Evolutionary conservation across 2,113 vertebrate genomes (phyloP), one percentile per base, ranked within the genome.

Genomic region (Paramormyrops kingsleyae): DNA sequence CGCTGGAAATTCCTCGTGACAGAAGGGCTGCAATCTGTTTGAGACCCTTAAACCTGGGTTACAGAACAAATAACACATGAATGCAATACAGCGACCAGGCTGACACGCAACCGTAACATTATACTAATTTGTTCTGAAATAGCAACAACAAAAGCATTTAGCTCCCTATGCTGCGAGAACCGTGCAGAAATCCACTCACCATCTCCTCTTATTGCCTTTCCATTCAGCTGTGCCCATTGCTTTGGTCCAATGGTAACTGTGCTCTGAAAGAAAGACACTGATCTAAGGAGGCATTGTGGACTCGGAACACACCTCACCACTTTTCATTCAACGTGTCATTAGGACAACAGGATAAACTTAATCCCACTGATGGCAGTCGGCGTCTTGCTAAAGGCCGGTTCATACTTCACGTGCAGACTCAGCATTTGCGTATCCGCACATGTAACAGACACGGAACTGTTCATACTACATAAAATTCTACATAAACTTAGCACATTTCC

Each of bases 1-100:
- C 93, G 98, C 99, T 96, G 99, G 99, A 99, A 99, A 99, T 97
- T 99, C 99, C 99, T 99, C 98, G 98, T 99, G 99, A 99, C 98
- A 99, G 98, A 99, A 99, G 97, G 98, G 98, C 98, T 99, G 98
- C 92, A 98, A 98, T 99, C 97, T 98, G 98, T 96, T 99, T 99
- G 97, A 99, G 98, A 93, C 98, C 98, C 97, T 99, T 99, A 94
- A 99, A 99, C 99, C 98, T 99, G 95, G 59, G 13, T 91, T 90
- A 90, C 88, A 91, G 44, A 35, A 87, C 10, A 17, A 2, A 31
- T 3, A 13, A 70, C 10, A 70, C 3, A 31, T 31, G 27, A 31
- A 31, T 70, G 62, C 27, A 70, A 70, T 70, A 31, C 10, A 70
- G 27, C 9, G n/a, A 70, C n/a, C 62, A 31, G n/a, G 27, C 27